These are phyloP conservation scores for Platysteira castanea DNA, from an alignment of 2,113 vertebrate genomes.

Conservation along the genomic window DNA sequence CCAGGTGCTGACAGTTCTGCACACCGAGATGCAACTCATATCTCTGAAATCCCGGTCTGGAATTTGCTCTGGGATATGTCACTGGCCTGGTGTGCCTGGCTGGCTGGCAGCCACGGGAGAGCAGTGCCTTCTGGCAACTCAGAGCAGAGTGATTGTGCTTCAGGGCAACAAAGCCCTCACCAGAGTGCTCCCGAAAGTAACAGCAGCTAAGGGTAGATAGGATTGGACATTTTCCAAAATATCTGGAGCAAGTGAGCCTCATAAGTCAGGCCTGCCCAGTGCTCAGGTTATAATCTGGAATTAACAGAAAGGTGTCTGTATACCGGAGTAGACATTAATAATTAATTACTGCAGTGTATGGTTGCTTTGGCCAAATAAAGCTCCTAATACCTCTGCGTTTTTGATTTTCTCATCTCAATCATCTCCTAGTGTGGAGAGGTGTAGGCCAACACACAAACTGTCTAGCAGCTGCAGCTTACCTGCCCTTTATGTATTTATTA, in stretches of 20 bases:
- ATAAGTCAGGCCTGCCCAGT: neutral
- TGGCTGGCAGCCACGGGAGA: neutral
- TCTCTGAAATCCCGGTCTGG: neutral
- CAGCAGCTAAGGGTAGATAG: neutral
- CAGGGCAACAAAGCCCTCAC: neutral
- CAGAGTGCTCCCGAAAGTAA: accelerated
- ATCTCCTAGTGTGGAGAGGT: neutral
- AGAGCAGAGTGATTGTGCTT: accelerated
- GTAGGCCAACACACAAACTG: neutral
- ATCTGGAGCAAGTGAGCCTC: neutral
- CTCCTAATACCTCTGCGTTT: neutral
- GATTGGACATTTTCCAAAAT: neutral
- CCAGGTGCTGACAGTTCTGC: neutral
- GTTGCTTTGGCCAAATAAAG: neutral
- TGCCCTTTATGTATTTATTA: neutral
- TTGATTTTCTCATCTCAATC: neutral
- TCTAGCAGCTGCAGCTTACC: neutral
- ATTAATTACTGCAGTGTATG: neutral
- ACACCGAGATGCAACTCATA: neutral
- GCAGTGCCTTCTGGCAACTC: neutral
- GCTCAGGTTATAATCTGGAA: neutral
- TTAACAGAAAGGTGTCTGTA: neutral
- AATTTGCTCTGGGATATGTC: neutral
- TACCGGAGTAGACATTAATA: neutral
- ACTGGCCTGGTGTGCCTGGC: neutral